Evolutionary conservation across 2,888 invertebrate species (phyloP), one percentile per base, ranked within the genome.

Genomic region (Platycnemis pennipes): DNA sequence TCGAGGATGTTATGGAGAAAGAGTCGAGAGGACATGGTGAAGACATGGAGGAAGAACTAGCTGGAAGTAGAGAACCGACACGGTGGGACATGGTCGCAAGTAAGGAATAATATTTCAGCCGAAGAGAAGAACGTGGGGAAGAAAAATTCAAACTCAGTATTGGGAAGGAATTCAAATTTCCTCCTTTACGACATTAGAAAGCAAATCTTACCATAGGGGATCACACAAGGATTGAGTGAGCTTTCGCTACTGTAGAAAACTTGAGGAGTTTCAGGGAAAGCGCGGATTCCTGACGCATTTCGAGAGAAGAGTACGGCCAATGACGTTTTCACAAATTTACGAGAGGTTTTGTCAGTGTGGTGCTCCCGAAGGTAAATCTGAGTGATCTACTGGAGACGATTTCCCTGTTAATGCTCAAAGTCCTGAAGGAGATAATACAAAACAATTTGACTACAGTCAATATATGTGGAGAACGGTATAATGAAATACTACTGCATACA

Each of bases 101-200:
- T 42, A 42, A 89, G 31, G 56, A 37, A 89, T 49, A 63, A 63
- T 26, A 89, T 46, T 56, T 89, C 89, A 56, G 56, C 7, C 42
- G 37, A 37, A 16, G 56, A n/a, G 56, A 53, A 22, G 56, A 89
- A 37, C 19, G n/a, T n/a, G n/a, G n/a, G n/a, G n/a, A n/a, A n/a
- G n/a, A n/a, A n/a, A n/a, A n/a, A n/a, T n/a, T n/a, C n/a, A n/a
- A n/a, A n/a, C 53, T 89, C 89, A 42, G 46, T 31, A 42, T 37
- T 89, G 56, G 42, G 37, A 86, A 19, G 42, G 26, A 86, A 89
- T 89, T 45, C 53, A 89, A 53, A 89, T 89, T 37, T 37, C 89
- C 26, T 63, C n/a, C 19, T 63, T 26, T 63, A 26, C 63, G 63
- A 63, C 26, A 63, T 3, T 26, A 7, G n/a, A n/a, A 8, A n/a